These are phyloP conservation scores for Pica pica DNA, from an alignment of 2,113 vertebrate species.

Conservation along the genomic window DNA sequence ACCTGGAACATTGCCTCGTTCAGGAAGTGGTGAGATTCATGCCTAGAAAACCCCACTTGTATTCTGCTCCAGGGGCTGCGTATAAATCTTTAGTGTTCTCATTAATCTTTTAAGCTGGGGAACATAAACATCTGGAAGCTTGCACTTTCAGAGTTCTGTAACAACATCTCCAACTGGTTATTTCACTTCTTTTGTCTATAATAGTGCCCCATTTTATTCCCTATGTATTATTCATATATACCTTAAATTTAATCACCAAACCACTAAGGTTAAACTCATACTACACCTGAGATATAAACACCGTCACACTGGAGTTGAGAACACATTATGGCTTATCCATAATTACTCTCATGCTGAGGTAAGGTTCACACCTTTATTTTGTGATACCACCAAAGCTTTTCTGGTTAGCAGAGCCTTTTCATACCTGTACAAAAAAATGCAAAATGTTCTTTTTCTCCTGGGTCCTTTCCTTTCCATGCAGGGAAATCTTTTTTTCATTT, in stretches of 20 bases:
- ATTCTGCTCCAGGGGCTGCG: constrained; percentile 26
- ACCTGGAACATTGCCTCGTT: constrained; percentile 16
- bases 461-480: background rate
- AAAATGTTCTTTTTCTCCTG: background rate
- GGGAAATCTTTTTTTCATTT: background rate
- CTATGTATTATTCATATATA: constrained; percentile 70
- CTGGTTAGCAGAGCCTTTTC: constrained; percentile 10
- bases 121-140: constrained; percentile 61
- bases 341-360: constrained; percentile 66
- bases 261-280: constrained; percentile 68
- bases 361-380: constrained; percentile 55
- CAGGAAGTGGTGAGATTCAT: background rate
- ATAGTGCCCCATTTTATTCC: constrained; percentile 49
- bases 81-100: constrained; percentile 52
- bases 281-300: constrained; percentile 71
- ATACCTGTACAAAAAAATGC: constrained; percentile 1
- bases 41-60: constrained; percentile 27
- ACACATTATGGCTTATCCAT: constrained; percentile 63
- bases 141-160: constrained; percentile 40
- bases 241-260: constrained; percentile 73
- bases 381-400: constrained; percentile 40
- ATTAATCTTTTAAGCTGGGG: constrained; percentile 58
- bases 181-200: constrained; percentile 50
- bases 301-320: constrained; percentile 59
- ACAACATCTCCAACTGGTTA: constrained; percentile 52